phyloP scores from a whole-genome alignment of 2,888 invertebrate genomes.

The Phortica okadai region DNA sequence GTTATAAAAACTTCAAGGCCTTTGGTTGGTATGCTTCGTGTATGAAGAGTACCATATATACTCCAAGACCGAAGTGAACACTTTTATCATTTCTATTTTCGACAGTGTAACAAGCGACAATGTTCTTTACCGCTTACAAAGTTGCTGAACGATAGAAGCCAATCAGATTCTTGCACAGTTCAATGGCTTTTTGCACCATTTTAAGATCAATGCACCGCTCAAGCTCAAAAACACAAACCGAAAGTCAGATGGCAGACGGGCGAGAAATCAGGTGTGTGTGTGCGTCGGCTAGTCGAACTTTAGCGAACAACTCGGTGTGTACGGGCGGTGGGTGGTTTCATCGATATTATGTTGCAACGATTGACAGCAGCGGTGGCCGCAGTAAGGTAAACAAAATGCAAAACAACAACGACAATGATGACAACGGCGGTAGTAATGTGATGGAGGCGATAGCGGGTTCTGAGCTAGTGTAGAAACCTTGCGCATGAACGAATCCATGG shows the following conservation, averaged over 20 bases:
- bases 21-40: no score
- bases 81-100: background rate
- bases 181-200: conserved; percentile 75
- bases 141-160: background rate
- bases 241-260: background rate
- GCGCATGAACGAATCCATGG: conserved; percentile 75
- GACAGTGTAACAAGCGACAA: conserved; percentile 12
- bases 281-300: conserved; percentile 28
- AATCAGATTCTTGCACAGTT: conserved; percentile 58
- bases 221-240: conserved; percentile 9
- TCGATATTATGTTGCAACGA: conserved; percentile 29
- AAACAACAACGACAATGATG: background rate
- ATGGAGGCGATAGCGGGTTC: background rate
- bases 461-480: conserved; percentile 62
- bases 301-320: conserved; percentile 34
- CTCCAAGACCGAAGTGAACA: no score
- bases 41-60: no score
- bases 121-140: conserved; percentile 13
- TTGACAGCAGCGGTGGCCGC: conserved; percentile 34
- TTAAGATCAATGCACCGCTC: conserved; percentile 74
- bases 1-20: no score
- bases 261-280: background rate
- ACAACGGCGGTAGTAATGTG: background rate
- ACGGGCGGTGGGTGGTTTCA: conserved; percentile 25
- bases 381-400: conserved; percentile 19